Conservation (phyloP, 2,113 vertebrate genomes). For the Pelmatolapia mariae region DNA sequence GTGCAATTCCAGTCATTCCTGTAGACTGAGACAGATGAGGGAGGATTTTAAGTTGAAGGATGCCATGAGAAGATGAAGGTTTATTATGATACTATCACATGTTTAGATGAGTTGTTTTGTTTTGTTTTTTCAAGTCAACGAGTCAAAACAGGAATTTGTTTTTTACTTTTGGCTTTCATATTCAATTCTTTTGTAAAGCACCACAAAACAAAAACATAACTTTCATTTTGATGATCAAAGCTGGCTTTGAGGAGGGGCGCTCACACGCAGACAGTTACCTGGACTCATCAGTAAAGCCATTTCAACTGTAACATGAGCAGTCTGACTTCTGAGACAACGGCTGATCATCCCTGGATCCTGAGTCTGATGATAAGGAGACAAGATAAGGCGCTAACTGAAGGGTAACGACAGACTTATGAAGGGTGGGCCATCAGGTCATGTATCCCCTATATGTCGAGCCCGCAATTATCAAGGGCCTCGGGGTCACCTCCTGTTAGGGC, state of each 20-base stretch:
- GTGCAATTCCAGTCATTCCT: slow-evolving; percentile 66
- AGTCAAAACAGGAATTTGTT: background rate
- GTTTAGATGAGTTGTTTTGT: background rate
- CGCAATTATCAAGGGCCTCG: slow-evolving; percentile 5
- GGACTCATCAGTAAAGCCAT: slow-evolving; percentile 16
- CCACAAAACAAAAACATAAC: background rate
- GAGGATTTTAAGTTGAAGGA: slow-evolving; percentile 36
- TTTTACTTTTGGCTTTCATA: background rate
- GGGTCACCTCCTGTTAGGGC: slow-evolving; percentile 20
- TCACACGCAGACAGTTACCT: slow-evolving; percentile 5
- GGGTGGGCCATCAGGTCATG: slow-evolving; percentile 33
- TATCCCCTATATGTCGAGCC: background rate
- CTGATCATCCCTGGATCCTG: slow-evolving; percentile 22
- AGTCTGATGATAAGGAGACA: slow-evolving; percentile 39
- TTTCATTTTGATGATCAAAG: slow-evolving; percentile 1
- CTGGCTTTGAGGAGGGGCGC: background rate
- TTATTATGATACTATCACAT: slow-evolving; percentile 1
- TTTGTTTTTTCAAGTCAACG: background rate
- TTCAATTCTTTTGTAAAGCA: background rate
- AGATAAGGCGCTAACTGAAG: slow-evolving; percentile 54
- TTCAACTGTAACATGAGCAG: slow-evolving; percentile 45
- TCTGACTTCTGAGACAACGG: slow-evolving; percentile 6
- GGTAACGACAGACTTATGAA: slow-evolving; percentile 36
- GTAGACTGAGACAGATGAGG: background rate
- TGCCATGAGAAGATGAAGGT: slow-evolving; percentile 16